These are phyloP conservation scores for Cercopithecus mona DNA, from an alignment of 2,113 vertebrate species.

Conservation along the genomic window DNA sequence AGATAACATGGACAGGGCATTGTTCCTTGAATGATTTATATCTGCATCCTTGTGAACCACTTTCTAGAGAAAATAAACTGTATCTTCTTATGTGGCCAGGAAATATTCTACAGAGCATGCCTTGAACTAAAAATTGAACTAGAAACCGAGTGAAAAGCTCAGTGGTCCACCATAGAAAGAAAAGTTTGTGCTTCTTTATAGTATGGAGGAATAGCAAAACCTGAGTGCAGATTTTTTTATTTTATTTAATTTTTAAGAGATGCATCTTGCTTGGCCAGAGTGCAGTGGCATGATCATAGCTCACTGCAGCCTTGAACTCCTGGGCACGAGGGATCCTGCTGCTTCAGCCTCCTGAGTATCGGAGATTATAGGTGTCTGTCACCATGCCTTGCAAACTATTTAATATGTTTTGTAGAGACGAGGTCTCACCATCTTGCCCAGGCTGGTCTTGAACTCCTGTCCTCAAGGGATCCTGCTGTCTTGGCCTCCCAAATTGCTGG, in stretches of 20 bases:
- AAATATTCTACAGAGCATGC: background rate
- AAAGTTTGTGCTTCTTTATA: background rate
- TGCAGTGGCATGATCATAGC: background rate
- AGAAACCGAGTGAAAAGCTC: background rate
- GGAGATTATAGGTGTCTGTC: background rate
- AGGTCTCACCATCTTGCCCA: background rate
- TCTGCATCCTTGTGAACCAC: background rate
- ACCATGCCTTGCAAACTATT: background rate
- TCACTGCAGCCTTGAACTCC: background rate
- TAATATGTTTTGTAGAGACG: background rate
- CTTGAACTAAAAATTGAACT: accelerated
- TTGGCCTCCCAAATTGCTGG: background rate
- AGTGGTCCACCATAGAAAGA: accelerated
- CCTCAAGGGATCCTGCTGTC: background rate
- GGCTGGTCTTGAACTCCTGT: background rate
- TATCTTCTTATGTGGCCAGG: background rate
- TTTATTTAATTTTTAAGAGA: too few relatives aligned
- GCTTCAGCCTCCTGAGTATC: background rate
- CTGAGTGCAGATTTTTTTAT: background rate
- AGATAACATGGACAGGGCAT: accelerated
- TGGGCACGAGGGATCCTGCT: background rate
- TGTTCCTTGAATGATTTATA: background rate
- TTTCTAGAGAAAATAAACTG: background rate
- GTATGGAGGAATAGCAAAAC: background rate
- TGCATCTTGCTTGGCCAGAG: too few relatives aligned